These are phyloP conservation scores for Arnoldichthys spilopterus DNA, from an alignment of 2,797 vertebrate genomes.

Conservation along the genomic window DNA sequence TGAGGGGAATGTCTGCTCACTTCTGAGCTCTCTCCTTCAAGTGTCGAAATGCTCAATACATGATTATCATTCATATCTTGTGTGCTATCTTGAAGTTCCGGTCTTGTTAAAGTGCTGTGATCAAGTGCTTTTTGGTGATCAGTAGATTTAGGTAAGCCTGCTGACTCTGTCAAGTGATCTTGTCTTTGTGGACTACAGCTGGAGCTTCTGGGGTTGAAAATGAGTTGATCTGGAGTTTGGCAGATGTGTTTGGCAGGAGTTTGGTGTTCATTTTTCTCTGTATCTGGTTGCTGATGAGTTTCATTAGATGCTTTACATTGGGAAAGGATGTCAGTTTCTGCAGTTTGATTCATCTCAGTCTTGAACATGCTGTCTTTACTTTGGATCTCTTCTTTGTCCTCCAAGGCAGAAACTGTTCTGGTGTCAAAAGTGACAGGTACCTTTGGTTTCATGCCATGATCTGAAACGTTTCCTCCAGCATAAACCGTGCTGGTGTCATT, in stretches of 20 bases:
- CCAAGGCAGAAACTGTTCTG: conserved; percentile 7
- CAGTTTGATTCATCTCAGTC: not conserved
- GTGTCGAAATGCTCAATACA: conserved; percentile 45
- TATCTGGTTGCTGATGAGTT: conserved; percentile 20
- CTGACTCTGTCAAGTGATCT: conserved; percentile 38
- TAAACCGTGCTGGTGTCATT: conserved; percentile 61
- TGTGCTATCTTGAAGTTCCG: conserved; percentile 57
- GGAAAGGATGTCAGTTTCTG: not conserved
- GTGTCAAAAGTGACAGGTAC: conserved; percentile 40
- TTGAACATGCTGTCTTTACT: conserved; percentile 12
- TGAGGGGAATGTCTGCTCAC: conserved; percentile 48
- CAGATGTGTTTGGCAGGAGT: too few relatives aligned
- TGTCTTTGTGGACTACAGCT: conserved; percentile 10
- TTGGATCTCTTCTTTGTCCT: conserved; percentile 28
- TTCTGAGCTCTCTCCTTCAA: conserved; percentile 35
- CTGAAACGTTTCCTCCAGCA: conserved; percentile 52
- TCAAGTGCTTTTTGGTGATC: conserved; percentile 64
- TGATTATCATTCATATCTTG: conserved; percentile 78
- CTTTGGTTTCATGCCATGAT: conserved; percentile 65
- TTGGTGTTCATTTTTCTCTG: conserved; percentile 36
- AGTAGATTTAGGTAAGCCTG: conserved; percentile 55
- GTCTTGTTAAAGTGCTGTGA: conserved; percentile 62
- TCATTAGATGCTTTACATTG: conserved; percentile 17
- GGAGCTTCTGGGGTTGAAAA: conserved; percentile 29
- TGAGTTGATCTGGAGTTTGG: conserved; percentile 54